phyloP scores from a whole-genome alignment of 2,888 invertebrate genomes.

The Mycalesis mineus region DNA sequence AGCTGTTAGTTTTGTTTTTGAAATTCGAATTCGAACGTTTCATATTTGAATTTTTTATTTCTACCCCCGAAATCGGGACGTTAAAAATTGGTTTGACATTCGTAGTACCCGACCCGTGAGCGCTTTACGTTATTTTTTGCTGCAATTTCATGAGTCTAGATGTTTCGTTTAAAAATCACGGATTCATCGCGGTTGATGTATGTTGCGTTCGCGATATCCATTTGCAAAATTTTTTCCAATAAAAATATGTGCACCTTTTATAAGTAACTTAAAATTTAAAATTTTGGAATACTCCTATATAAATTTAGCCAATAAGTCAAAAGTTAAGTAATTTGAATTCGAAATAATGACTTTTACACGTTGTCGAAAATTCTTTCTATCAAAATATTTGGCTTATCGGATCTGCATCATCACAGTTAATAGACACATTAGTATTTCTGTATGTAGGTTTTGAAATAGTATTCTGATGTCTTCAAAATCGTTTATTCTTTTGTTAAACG shows the following conservation, averaged over 20 bases:
- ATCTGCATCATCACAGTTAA: too few relatives aligned
- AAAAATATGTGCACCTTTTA: background rate
- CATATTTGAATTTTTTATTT: constrained; percentile 31
- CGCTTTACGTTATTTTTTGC: background rate
- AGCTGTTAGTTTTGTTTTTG: constrained; percentile 36
- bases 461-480: too few relatives aligned
- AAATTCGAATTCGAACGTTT: constrained; percentile 32
- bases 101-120: constrained; percentile 9
- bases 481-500: too few relatives aligned
- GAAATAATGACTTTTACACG: too few relatives aligned
- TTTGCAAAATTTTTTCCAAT: background rate
- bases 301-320: too few relatives aligned
- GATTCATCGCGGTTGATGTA: background rate
- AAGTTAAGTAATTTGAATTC: too few relatives aligned
- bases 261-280: too few relatives aligned
- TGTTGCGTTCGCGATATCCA: background rate
- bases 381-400: too few relatives aligned
- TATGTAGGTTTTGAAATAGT: too few relatives aligned
- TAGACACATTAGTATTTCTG: too few relatives aligned
- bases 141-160: background rate
- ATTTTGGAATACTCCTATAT: too few relatives aligned
- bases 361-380: too few relatives aligned
- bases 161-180: background rate
- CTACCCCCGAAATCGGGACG: constrained; percentile 13
- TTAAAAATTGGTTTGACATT: constrained; percentile 20